These are phyloP conservation scores for Athetis lepigone DNA, from an alignment of 2,888 invertebrate species.

Conservation along the genomic window DNA sequence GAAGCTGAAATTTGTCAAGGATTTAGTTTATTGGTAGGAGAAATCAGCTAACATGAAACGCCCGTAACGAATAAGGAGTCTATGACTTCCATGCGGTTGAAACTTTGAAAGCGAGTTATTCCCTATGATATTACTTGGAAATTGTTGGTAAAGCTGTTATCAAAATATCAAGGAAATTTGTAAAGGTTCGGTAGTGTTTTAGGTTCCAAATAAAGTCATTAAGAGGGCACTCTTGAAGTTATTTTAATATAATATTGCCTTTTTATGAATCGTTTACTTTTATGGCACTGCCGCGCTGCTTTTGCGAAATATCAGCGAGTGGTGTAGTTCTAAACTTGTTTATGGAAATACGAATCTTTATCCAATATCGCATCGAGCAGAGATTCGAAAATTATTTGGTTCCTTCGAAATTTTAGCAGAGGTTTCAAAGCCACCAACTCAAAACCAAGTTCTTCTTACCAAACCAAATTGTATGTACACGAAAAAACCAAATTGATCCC, in stretches of 20 bases:
- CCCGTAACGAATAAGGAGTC: neutral
- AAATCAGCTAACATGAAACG: neutral
- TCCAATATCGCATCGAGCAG: neutral
- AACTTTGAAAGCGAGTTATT: neutral
- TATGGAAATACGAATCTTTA: neutral
- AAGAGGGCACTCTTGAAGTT: neutral
- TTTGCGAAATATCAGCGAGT: conserved; percentile 8
- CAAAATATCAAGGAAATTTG: neutral
- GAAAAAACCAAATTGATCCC: neutral
- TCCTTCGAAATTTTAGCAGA: neutral
- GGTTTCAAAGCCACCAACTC: neutral
- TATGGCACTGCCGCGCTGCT: too few species aligned
- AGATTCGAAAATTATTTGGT: neutral
- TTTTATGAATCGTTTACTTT: conserved; percentile 31
- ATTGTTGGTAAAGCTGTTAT: neutral
- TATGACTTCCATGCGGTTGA: neutral
- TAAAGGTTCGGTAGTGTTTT: conserved; percentile 6
- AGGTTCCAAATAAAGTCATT: conserved; percentile 32
- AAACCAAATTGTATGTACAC: neutral
- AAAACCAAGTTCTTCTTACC: neutral
- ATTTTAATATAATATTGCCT: conserved; percentile 24
- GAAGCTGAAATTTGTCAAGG: neutral
- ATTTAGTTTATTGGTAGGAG: neutral
- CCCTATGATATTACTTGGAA: neutral
- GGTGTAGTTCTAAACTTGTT: conserved; percentile 9